These are phyloP conservation scores for Spermophilus dauricus DNA, from an alignment of 2,113 vertebrate genomes.

Conservation along the genomic window DNA sequence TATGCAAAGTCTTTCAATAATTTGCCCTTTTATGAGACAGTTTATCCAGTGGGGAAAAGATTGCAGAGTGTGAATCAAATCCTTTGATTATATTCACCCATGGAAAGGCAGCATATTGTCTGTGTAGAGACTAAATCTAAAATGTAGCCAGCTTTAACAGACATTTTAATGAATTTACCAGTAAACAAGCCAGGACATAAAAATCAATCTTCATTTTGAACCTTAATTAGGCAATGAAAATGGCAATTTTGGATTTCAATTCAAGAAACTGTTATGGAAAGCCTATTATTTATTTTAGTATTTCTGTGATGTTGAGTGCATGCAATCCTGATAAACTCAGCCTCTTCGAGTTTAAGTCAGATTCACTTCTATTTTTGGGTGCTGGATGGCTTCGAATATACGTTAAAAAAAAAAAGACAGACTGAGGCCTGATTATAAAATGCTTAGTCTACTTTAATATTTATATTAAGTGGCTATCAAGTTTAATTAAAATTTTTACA, in stretches of 20 bases:
- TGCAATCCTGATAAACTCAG: not conserved
- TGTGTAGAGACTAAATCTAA: not conserved
- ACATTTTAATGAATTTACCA: constrained; percentile 53
- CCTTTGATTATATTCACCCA: not conserved
- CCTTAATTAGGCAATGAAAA: constrained; percentile 53
- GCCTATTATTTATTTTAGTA: not conserved
- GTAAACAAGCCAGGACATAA: constrained; percentile 45
- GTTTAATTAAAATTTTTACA: not conserved
- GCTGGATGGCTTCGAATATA: not conserved
- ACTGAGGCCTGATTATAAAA: not conserved
- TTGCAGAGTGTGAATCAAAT: not conserved
- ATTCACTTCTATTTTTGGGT: not conserved
- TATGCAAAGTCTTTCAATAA: not conserved
- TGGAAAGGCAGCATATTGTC: constrained; percentile 4
- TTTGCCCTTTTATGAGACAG: not conserved
- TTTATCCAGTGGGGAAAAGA: not conserved
- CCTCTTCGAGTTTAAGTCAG: not conserved
- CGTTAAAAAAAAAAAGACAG: constrained; percentile 10
- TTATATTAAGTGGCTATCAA: not conserved
- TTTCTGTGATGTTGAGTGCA: not conserved
- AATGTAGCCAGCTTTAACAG: not conserved
- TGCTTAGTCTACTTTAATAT: not conserved
- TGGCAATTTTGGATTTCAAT: constrained; percentile 39
- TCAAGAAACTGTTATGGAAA: not conserved
- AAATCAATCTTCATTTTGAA: constrained; percentile 68